Evolutionary conservation across 2,113 vertebrate species (phyloP).

Genomic region (Morone chrysops): DNA sequence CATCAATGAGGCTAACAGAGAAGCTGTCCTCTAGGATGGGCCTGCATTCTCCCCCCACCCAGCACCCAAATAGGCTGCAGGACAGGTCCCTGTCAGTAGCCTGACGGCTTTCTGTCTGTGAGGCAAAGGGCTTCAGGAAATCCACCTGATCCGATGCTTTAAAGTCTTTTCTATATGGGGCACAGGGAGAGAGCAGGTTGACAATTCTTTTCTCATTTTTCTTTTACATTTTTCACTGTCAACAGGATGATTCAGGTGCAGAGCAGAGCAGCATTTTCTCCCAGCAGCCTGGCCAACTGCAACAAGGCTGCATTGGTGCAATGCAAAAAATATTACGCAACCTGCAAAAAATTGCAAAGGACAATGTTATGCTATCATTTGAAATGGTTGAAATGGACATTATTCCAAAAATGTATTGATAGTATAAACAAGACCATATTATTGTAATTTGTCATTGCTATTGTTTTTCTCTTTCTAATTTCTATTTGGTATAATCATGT

Average conservation of each 20-base stretch:
- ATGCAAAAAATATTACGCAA: background rate
- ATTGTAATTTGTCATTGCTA: background rate
- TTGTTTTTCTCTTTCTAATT: background rate
- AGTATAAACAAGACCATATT: background rate
- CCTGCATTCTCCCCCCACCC: constrained; percentile 5
- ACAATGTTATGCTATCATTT: no score
- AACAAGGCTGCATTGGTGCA: background rate
- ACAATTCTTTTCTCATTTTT: constrained; percentile 3
- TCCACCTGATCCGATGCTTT: background rate
- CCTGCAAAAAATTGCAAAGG: background rate
- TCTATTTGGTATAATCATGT: background rate
- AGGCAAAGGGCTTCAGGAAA: background rate
- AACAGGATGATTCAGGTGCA: background rate
- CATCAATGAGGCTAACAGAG: constrained; percentile 31
- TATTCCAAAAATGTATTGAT: no score
- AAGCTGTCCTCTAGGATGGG: constrained; percentile 9
- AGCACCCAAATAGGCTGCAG: background rate
- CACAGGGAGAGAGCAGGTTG: constrained; percentile 1
- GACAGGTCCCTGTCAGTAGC: constrained; percentile 5
- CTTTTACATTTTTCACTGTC: background rate
- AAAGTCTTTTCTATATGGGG: constrained; percentile 5
- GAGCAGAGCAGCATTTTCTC: background rate
- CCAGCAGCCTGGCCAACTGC: background rate
- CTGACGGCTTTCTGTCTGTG: constrained; percentile 18
- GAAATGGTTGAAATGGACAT: no score